phyloP scores from a whole-genome alignment of 2,113 vertebrate species.

The Gymnorhina tibicen region DNA sequence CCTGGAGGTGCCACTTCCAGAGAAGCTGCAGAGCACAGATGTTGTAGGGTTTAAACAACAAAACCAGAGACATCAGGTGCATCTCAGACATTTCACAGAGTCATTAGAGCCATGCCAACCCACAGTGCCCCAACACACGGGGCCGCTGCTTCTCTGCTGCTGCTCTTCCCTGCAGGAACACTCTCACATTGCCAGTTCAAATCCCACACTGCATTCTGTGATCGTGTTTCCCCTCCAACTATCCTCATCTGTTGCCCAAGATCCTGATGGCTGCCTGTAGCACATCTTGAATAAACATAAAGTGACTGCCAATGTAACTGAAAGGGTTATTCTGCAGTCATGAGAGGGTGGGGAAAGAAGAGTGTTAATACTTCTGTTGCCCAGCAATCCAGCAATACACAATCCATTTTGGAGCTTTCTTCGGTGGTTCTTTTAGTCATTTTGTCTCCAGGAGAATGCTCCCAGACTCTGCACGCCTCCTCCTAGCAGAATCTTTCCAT shows the following conservation, averaged over 20 bases:
- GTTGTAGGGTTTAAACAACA: background rate
- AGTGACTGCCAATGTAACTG: background rate
- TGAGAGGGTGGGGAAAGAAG: background rate
- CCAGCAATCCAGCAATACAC: background rate
- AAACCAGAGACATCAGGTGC: background rate
- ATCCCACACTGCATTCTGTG: background rate
- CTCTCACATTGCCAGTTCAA: rapidly evolving
- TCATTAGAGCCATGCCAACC: background rate
- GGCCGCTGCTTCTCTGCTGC: background rate
- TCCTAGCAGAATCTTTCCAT: background rate
- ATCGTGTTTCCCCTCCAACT: background rate
- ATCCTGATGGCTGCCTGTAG: background rate
- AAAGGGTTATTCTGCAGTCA: background rate
- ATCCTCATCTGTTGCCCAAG: background rate
- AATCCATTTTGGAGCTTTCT: background rate
- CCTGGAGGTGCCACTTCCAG: background rate
- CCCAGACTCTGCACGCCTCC: background rate
- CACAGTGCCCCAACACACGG: background rate
- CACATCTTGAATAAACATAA: background rate
- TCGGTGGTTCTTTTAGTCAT: background rate
- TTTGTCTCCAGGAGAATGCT: background rate
- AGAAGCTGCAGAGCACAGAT: background rate
- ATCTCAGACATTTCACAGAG: no score
- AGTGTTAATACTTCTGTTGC: background rate
- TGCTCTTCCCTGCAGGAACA: background rate